Evolutionary conservation across 2,888 invertebrate genomes (phyloP), one percentile per base, ranked within the genome.

Genomic region (Sicus ferrugineus): DNA sequence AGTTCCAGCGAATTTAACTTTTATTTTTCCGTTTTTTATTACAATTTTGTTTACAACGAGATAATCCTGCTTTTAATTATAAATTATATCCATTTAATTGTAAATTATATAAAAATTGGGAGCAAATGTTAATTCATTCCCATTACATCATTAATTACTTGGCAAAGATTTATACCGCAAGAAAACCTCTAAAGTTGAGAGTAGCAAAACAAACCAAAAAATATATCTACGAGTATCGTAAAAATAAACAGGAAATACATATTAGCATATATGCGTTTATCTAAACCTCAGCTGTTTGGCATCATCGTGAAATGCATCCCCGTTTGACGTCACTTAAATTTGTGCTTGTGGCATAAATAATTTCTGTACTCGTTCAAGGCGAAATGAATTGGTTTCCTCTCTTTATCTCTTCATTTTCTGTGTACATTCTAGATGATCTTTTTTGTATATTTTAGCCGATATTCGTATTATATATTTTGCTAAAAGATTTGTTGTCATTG

Each of bases 171-270:
- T n/a, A n/a, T n/a, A n/a, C n/a, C n/a, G n/a, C n/a, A n/a, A n/a
- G n/a, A n/a, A n/a, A 26, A 61, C 21, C 14, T 19, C 19, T 23
- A 61, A 38, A 42, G 42, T 61, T 42, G 6, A 42, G 38, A 34
- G 6, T 34, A 61, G 61, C 61, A 61, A 61, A 38, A 59, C 59
- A 59, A 59, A 59, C 59, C 30, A 59, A 30, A 31, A 11, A 34
- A 23, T 61, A 26, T 21, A 61, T 19, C 42, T 2, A 38, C 14
- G 16, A 11, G 23, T 16, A 61, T 42, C 21, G 34, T 11, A 38
- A 11, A 21, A 59, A 11, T 1, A 38, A 16, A 21, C 23, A 6
- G 7, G 19, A 34, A 34, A 5, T 54, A 54, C 9, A 2, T 9
- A n/a, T 42, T 42, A 4, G 5, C n/a, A 42, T n/a, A 28, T 54